Base-by-base conservation (phyloP, 2,113 vertebrate species). In the Sinocyclocheilus rhinocerous region DNA sequence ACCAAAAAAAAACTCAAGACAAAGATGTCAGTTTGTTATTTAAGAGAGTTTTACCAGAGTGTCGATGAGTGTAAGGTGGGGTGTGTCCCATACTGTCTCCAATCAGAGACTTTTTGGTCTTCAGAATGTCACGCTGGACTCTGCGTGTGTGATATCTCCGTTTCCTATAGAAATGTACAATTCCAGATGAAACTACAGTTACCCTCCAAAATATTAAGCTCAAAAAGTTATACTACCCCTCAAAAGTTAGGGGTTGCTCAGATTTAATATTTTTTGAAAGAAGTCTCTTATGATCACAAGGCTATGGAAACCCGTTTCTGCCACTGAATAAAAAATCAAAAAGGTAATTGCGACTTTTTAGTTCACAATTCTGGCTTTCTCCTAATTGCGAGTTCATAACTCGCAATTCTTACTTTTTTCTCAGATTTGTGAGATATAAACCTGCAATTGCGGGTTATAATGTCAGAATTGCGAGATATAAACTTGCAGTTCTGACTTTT, bases 81-180 rank as follows among this genome's bases (percentile, higher is more conserved):
- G 96, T 96, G 95, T 98, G 90, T 72, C 97, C 97, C 93, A 98
- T 96, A 59, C 97, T 98, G 89, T 99, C 98, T 85, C 97, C 97
- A 48, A 98, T 98, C 85, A 98, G 93, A 0, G 96, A 95, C 88
- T 96, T 97, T 92, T 99, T 99, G 80, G 83, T 96, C 95, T 98
- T 99, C 90, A 97, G 94, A 82, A 99, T 95, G 50, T 99, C 98
- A 79, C 98, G 92, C 81, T 99, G 98, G 89, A 97, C 96, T 12
- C 97, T 91, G 0, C 97, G 95, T 24, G 96, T 98, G 90, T 99
- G 98, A 84, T 95, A 99, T 26, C 98, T 93, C 77, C 97, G 95
- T 89, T 99, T 99, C 98, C 98, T 99, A 93, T 13, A 45, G 42
- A 45, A 45, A 2, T 45, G 0, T 1, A 45, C 42, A 45, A 45